Base-by-base conservation (phyloP, 2,888 invertebrate genomes). In the Neelides folsomi region DNA sequence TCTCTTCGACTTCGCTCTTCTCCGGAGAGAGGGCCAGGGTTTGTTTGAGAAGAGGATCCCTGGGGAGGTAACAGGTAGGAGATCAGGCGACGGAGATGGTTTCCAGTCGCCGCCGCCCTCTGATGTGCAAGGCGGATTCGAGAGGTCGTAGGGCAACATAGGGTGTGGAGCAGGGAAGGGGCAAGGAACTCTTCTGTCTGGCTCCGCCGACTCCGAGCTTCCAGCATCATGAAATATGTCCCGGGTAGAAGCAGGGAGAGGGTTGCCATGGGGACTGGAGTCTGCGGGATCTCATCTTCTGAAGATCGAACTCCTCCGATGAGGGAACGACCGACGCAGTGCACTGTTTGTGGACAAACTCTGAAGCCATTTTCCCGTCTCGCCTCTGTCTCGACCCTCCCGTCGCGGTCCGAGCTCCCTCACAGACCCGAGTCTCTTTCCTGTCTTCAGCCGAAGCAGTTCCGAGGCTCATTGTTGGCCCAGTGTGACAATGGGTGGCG, bases 401-500 rank as follows among this genome's bases (percentile, higher is more conserved):
- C 57, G 56, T 54, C 55, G 44, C 47, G 45, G 27, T 27, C 27
- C 27, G 27, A 27, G 7, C 53, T 49, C 47, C 42, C 35, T 49
- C 56, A 45, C 39, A 27, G 45, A 46, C 46, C 55, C 49, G 47
- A 43, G 37, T 54, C 55, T 43, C 51, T 52, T 48, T 7, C 27
- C 27, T 5, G 27, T 27, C 4, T 7, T 13, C 18, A 19, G 43
- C 3, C 16, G 19, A 18, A 43, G 19, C 12, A 43, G 16, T 7
- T 41, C 19, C 12, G 16, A 43, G 19, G 19, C n/a, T 13, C 12
- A 15, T 42, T 12, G 13, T 18, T 18, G 19, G 19, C 13, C n/a
- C n/a, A n/a, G n/a, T n/a, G 41, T 44, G 49, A 58, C 51, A 52
- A 66, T 66, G 65, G 66, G 65, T 42, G 66, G 66, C 59, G 66